Base-by-base conservation (phyloP, 1,140 invertebrate species). In the Cataglyphis hispanica region DNA sequence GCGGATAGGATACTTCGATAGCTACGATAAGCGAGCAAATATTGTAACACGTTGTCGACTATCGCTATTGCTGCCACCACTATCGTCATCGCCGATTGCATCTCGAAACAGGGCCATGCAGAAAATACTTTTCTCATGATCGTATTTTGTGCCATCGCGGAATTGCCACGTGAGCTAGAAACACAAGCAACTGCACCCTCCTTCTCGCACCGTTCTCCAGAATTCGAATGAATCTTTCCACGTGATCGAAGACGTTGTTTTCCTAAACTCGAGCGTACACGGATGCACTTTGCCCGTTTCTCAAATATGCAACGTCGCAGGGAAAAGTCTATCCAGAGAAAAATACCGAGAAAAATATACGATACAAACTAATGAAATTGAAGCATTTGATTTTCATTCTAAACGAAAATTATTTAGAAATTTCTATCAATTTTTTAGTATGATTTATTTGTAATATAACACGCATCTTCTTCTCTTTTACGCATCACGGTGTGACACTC, bases 221-320 rank as follows among this genome's bases (percentile, higher is more conserved):
- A 22, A 1, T 72, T 81, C 37, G 25, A 25, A 72, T 72, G 25
- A 70, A 81, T 81, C 78, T 81, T 81, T 81, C 53, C 53, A 43
- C 66, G 78, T 72, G 78, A 81, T 81, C 78, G 78, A 81, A 37
- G 53, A 81, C n/a, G 78, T 81, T 81, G 78, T 81, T 81, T 81
- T 81, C 78, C 37, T 81, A 81, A 81, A 69, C 67, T 72, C 53
- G 78, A 72, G 7, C 67, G 25, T 72, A 58, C 31, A 58, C 53
- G 53, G 11, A 31, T 43, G 66, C 37, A 69, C 66, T 16, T 81
- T 11, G 19, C 53, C 43, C 66, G 53, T 81, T 72, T 72, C 13
- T 72, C 78, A 81, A 81, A 69, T 81, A 70, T 58, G 77, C 66
- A 70, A 58, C 50, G 40, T 81, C 25, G 53, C 11, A 27, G 37